Evolutionary conservation across 2,888 invertebrate genomes (phyloP).

Genomic region (Diaperis boleti): DNA sequence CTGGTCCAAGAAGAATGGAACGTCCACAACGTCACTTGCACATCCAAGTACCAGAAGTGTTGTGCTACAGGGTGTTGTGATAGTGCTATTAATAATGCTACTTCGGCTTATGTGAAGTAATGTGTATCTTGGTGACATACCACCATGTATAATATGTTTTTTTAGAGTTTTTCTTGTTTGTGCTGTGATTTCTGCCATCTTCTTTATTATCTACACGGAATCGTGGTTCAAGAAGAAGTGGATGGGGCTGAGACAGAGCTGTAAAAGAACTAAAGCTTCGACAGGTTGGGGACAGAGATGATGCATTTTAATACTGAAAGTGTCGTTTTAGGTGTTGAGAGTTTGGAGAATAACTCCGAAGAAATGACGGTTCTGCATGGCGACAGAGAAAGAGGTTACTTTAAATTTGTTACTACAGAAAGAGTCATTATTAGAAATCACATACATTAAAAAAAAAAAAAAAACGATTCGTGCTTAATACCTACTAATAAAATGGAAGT

Average conservation of each 20-base stretch:
- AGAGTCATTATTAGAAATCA: too few relatives aligned
- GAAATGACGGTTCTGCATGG: too few relatives aligned
- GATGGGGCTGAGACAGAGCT: not conserved
- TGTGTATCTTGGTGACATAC: not conserved
- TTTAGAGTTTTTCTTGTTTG: not conserved
- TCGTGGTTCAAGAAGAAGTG: not conserved
- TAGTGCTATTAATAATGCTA: not conserved
- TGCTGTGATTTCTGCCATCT: not conserved
- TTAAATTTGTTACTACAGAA: too few relatives aligned
- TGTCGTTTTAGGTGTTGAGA: too few relatives aligned
- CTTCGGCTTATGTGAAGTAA: not conserved
- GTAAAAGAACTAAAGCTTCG: too few relatives aligned
- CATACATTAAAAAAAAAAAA: too few relatives aligned
- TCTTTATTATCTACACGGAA: not conserved
- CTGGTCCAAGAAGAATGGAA: not conserved
- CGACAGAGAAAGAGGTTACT: too few relatives aligned
- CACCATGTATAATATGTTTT: too few relatives aligned
- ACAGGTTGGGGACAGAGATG: not conserved
- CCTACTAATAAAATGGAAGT: too few relatives aligned
- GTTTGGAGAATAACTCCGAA: too few relatives aligned
- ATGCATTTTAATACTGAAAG: too few relatives aligned
- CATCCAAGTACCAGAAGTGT: constrained; percentile 1
- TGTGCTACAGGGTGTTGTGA: constrained; percentile 1
- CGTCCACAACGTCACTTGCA: not conserved
- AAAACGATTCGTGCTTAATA: too few relatives aligned